Conservation (phyloP, 2,113 vertebrate species). For the Pelobates fuscus region DNA sequence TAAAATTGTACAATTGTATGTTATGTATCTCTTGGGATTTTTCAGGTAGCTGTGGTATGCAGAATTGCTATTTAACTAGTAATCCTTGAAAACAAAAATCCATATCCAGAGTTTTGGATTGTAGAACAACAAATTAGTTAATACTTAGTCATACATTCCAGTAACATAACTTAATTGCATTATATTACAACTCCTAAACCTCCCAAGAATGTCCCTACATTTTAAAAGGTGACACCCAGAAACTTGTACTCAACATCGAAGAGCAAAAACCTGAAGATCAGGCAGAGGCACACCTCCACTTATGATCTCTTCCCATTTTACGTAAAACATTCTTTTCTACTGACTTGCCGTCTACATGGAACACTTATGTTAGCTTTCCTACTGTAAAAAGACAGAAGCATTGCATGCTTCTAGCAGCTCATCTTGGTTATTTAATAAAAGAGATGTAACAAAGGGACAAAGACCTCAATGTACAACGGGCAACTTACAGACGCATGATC, state of each 20-base stretch:
- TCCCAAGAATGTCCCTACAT: constrained; percentile 13
- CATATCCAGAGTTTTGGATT: neutral
- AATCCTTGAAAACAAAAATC: neutral
- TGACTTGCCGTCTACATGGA: neutral
- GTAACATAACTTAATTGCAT: neutral
- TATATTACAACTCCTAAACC: constrained; percentile 15
- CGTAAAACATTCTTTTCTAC: constrained; percentile 36
- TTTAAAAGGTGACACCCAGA: constrained; percentile 38
- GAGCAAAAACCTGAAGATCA: constrained; percentile 10
- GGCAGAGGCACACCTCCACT: constrained; percentile 34
- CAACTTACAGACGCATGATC: too few species aligned
- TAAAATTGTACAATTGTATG: too few species aligned
- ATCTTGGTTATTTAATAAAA: neutral
- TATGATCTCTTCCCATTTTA: constrained; percentile 22
- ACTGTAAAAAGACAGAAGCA: neutral
- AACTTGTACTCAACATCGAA: constrained; percentile 22
- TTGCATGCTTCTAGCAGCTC: neutral
- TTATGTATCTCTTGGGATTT: too few species aligned
- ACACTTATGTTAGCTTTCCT: constrained; percentile 19
- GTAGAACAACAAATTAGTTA: neutral
- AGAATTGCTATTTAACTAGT: neutral
- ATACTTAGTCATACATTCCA: neutral
- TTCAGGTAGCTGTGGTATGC: neutral
- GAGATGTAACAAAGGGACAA: constrained; percentile 17
- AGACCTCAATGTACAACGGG: too few species aligned